These are phyloP conservation scores for Halichoeres trimaculatus DNA, from an alignment of 2,113 vertebrate species.

Conservation along the genomic window DNA sequence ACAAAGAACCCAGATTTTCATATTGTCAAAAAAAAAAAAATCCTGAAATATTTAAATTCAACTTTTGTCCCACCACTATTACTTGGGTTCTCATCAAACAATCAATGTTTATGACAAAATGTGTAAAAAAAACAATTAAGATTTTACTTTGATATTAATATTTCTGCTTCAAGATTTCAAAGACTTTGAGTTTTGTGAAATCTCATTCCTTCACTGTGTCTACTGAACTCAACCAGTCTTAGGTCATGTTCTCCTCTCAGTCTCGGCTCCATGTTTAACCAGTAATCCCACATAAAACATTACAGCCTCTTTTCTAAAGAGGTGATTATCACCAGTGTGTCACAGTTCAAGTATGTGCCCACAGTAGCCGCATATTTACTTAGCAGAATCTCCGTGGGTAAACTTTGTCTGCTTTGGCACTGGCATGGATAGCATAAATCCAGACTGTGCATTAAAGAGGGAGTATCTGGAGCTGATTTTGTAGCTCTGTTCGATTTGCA, in stretches of 20 bases:
- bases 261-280: background rate
- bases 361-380: background rate
- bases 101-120: too few relatives aligned
- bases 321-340: background rate
- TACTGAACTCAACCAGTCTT: too few relatives aligned
- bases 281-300: background rate
- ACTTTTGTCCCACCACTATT: too few relatives aligned
- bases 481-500: conserved; percentile 2
- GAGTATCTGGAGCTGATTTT: background rate
- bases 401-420: background rate
- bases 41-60: too few relatives aligned
- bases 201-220: background rate
- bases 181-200: background rate
- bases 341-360: background rate
- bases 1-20: too few relatives aligned
- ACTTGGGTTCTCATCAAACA: too few relatives aligned
- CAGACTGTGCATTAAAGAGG: too few relatives aligned
- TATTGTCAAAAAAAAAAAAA: too few relatives aligned
- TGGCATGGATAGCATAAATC: background rate
- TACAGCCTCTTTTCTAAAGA: background rate
- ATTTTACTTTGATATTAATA: too few relatives aligned
- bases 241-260: background rate
- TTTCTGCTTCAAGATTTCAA: background rate
- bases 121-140: too few relatives aligned
- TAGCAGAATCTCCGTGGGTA: background rate